These are phyloP conservation scores for Sphaerodactylus townsendi DNA, from an alignment of 2,113 vertebrate genomes.

Conservation along the genomic window DNA sequence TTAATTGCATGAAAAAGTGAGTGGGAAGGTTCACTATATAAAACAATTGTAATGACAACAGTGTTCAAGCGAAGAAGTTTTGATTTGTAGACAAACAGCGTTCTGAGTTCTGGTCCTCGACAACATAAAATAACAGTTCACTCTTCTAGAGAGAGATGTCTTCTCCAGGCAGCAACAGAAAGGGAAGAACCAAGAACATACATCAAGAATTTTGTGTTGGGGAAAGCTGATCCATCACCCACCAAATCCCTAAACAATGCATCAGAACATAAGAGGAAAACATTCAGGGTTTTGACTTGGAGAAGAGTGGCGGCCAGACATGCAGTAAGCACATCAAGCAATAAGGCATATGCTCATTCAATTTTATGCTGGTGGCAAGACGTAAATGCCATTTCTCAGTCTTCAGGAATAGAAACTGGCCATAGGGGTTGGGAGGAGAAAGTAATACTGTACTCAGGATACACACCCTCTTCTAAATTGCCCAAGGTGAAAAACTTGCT, in stretches of 20 bases:
- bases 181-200: neutral
- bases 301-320: rapidly evolving
- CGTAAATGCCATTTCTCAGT: rapidly evolving
- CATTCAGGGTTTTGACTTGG: neutral
- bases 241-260: neutral
- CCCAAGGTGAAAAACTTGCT: neutral
- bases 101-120: neutral
- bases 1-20: neutral
- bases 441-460: neutral
- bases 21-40: neutral
- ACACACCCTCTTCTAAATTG: neutral
- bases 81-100: neutral
- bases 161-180: rapidly evolving
- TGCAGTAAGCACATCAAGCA: rapidly evolving
- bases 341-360: no score
- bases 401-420: neutral
- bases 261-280: neutral
- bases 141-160: rapidly evolving
- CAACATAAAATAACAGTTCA: neutral
- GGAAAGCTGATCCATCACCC: constrained; percentile 6
- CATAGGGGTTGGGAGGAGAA: neutral
- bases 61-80: neutral
- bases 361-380: neutral
- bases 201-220: neutral
- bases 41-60: neutral